Evolutionary conservation across 2,797 vertebrate genomes (phyloP).

Genomic region (Rallus crepitans): DNA sequence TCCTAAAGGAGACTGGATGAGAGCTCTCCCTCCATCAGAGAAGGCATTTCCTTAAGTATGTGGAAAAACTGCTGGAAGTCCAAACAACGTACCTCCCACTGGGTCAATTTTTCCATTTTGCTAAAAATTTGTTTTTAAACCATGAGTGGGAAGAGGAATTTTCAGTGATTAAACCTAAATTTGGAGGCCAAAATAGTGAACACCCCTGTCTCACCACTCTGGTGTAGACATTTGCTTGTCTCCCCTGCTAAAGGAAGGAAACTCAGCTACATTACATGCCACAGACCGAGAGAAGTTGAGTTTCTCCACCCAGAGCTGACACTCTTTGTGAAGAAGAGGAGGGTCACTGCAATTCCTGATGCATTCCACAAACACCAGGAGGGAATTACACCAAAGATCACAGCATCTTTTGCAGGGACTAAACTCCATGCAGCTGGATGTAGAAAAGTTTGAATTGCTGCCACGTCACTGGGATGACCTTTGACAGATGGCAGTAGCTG

Average conservation of each 20-base stretch:
- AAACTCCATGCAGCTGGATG: neutral
- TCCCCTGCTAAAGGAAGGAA: neutral
- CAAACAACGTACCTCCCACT: constrained; percentile 27
- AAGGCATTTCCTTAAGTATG: neutral
- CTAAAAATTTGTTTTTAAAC: neutral
- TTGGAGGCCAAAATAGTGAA: neutral
- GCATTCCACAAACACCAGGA: neutral
- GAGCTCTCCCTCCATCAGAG: neutral
- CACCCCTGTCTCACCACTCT: neutral
- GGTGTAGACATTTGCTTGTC: neutral
- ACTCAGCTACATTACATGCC: neutral
- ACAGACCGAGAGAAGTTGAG: neutral
- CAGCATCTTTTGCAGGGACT: neutral
- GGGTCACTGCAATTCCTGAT: neutral
- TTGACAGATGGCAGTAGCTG: neutral
- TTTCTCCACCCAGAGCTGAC: neutral
- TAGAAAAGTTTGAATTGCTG: neutral
- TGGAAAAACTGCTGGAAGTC: constrained; percentile 27
- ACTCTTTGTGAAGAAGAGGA: neutral
- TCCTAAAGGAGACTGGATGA: constrained; percentile 14
- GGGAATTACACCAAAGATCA: neutral
- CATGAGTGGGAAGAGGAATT: neutral
- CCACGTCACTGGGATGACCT: neutral
- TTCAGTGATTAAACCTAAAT: neutral
- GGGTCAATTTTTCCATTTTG: constrained; percentile 5